These are phyloP conservation scores for Lepidotrigona ventralis DNA, from an alignment of 1,140 invertebrate genomes.

Conservation along the genomic window DNA sequence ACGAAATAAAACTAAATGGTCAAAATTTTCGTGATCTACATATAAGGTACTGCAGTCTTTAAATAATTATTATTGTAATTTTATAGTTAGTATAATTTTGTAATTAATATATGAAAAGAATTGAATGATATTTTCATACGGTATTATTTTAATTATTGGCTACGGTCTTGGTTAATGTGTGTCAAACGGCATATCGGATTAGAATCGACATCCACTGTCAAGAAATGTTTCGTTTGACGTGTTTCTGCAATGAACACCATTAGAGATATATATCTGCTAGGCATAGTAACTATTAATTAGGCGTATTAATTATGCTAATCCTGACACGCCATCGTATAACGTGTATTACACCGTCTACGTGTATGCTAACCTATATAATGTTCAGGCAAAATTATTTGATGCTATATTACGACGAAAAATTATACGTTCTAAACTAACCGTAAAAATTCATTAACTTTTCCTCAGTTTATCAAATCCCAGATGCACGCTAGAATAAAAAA, in stretches of 20 bases:
- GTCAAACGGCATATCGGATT: background rate
- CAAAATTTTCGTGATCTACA: too few relatives aligned
- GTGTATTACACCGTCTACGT: background rate
- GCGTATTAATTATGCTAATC: slow-evolving; percentile 41
- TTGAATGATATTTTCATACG: too few relatives aligned
- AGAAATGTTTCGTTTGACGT: slow-evolving; percentile 28
- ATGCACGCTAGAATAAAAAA: background rate
- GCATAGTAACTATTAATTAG: slow-evolving; percentile 33
- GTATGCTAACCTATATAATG: background rate
- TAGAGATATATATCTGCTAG: slow-evolving; percentile 2
- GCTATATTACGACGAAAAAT: slow-evolving; percentile 8
- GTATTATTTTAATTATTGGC: background rate
- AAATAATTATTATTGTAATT: too few relatives aligned
- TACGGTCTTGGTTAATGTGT: too few relatives aligned
- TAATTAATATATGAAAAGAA: too few relatives aligned
- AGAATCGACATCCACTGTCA: slow-evolving; percentile 8
- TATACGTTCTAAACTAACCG: background rate
- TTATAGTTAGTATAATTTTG: too few relatives aligned
- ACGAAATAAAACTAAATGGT: too few relatives aligned
- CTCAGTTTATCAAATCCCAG: background rate
- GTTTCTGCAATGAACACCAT: background rate
- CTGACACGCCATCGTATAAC: background rate
- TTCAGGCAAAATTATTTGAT: background rate
- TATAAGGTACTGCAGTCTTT: too few relatives aligned
- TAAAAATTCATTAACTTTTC: background rate